Conservation (phyloP, 1,140 invertebrate genomes). For the Sipha flava region DNA sequence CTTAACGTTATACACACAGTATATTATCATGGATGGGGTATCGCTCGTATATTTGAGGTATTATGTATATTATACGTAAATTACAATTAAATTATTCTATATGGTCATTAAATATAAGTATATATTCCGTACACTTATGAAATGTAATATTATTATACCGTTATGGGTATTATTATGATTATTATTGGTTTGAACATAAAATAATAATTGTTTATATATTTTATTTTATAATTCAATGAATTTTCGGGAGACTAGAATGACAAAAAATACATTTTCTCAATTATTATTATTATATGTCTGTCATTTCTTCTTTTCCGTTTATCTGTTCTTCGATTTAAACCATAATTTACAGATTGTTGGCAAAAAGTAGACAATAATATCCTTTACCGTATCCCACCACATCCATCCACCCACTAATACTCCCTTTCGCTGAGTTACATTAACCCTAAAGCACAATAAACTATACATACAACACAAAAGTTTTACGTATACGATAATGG, state of each 20-base stretch:
- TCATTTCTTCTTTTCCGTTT: background rate
- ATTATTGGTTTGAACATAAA: no score
- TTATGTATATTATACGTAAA: no score
- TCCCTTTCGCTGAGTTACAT: background rate
- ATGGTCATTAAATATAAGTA: no score
- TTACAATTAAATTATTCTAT: no score
- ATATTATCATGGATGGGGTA: no score
- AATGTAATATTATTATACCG: no score
- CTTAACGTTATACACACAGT: background rate
- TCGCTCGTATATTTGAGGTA: no score
- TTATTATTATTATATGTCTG: background rate
- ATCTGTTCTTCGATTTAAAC: background rate
- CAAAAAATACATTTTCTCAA: background rate
- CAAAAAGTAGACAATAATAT: conserved; percentile 10
- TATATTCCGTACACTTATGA: no score
- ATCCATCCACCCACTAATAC: background rate
- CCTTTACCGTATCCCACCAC: background rate
- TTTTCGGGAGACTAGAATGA: background rate
- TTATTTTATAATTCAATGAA: no score
- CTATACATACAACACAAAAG: background rate
- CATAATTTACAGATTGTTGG: conserved; percentile 21
- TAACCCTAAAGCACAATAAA: conserved; percentile 1
- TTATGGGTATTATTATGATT: no score
- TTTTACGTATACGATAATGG: background rate
- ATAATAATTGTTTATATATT: no score